phyloP scores from a whole-genome alignment of 2,797 vertebrate genomes.

The Sylvia borin region DNA sequence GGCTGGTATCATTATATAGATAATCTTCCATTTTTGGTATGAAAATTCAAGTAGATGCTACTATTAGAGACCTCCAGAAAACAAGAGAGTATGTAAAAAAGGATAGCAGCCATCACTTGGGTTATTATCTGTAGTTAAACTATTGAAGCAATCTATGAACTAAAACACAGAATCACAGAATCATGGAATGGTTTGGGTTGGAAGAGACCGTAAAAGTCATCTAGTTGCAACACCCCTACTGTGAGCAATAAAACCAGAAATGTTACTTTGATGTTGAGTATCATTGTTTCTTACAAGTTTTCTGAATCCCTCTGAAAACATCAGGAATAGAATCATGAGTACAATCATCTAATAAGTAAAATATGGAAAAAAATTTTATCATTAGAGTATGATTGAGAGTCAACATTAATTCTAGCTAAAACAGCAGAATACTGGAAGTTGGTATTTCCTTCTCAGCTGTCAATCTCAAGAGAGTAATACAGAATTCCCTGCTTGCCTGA shows the following conservation, averaged over 20 bases:
- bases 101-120: neutral
- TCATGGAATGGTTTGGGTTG: neutral
- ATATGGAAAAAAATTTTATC: neutral
- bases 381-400: neutral
- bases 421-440: neutral
- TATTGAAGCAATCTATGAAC: neutral
- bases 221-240: neutral
- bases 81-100: neutral
- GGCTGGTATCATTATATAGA: neutral
- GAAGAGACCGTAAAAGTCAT: neutral
- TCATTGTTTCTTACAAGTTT: neutral
- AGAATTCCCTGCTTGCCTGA: neutral
- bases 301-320: neutral
- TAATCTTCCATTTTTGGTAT: neutral
- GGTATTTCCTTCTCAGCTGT: neutral
- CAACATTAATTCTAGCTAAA: neutral
- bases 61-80: neutral
- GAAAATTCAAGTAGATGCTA: neutral
- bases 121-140: neutral
- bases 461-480: neutral
- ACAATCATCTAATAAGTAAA: neutral
- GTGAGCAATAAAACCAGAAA: neutral
- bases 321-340: neutral
- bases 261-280: neutral
- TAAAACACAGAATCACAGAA: neutral